phyloP scores from a whole-genome alignment of 1,140 invertebrate species.

The Amphibalanus amphitrite region DNA sequence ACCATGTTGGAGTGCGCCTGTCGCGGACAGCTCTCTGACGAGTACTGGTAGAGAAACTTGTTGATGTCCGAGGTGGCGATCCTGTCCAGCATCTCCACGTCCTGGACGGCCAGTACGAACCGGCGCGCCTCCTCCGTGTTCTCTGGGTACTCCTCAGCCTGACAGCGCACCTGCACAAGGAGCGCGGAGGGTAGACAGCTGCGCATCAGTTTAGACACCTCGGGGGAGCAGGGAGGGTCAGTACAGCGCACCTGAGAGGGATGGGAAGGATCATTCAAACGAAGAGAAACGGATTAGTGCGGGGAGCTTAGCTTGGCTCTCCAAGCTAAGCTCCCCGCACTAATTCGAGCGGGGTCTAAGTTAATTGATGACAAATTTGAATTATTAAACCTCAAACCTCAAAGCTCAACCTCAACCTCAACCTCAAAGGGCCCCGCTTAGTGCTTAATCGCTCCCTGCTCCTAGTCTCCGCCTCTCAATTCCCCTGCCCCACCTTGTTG shows the following conservation, averaged over 20 bases:
- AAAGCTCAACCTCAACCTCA: too few species aligned
- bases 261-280: too few species aligned
- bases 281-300: too few species aligned
- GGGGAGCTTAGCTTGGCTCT: too few species aligned
- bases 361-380: too few species aligned
- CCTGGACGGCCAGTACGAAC: slow-evolving; percentile 68
- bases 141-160: slow-evolving; percentile 70
- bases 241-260: too few species aligned
- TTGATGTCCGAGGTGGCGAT: slow-evolving; percentile 76
- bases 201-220: too few species aligned
- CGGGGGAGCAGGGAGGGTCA: too few species aligned
- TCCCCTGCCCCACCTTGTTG: slow-evolving; percentile 40
- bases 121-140: slow-evolving; percentile 55
- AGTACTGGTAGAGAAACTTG: slow-evolving; percentile 84
- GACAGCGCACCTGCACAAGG: slow-evolving; percentile 61
- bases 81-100: slow-evolving; percentile 76
- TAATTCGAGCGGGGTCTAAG: too few species aligned
- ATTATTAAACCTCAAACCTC: too few species aligned
- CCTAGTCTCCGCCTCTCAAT: background rate
- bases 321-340: slow-evolving; percentile 9
- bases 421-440: too few species aligned
- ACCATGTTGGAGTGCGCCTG: slow-evolving; percentile 77
- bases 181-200: too few species aligned
- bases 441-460: background rate
- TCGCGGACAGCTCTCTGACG: slow-evolving; percentile 52